Percentiles rank a stretch among this genome's conserved stretches.
phyloP scores from a whole-genome alignment of 2,888 invertebrate genomes.

The Pristionchus maxplancki region DNA sequence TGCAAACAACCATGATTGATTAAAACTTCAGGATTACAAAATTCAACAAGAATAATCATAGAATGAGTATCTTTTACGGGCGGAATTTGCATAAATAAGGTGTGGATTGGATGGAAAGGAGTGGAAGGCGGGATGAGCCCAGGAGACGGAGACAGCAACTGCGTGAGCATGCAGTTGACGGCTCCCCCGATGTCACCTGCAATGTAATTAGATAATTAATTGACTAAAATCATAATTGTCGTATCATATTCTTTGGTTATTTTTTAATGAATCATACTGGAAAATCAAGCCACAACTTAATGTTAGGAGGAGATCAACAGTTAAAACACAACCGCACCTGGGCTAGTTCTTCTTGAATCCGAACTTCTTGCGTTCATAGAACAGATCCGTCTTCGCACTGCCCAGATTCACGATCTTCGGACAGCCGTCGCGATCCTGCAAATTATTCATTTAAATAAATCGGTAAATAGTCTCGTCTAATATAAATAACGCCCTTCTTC shows the following conservation, averaged over 20 bases:
- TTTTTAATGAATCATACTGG: too few species aligned
- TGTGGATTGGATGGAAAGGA: not conserved
- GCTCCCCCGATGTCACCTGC: slow-evolving; percentile 44
- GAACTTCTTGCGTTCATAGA: slow-evolving; percentile 99
- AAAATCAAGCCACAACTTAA: too few species aligned
- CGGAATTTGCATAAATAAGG: not conserved
- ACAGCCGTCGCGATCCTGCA: slow-evolving; percentile 92
- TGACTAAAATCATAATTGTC: not conserved
- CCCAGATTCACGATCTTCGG: slow-evolving; percentile 99
- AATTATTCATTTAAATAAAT: not conserved
- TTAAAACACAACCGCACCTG: not conserved
- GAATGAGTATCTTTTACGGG: not conserved
- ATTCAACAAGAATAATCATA: slow-evolving; percentile 43
- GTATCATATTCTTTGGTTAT: too few species aligned
- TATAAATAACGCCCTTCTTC: too few species aligned
- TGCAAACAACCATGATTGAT: not conserved
- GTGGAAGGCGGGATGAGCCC: slow-evolving; percentile 17
- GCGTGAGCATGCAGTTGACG: not conserved
- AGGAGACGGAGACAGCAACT: slow-evolving; percentile 39
- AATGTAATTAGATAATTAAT: not conserved
- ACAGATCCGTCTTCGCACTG: slow-evolving; percentile 98
- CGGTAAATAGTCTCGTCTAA: too few species aligned
- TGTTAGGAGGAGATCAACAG: too few species aligned
- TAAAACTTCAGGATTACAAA: slow-evolving; percentile 23
- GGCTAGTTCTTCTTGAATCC: slow-evolving; percentile 89